phyloP scores from a whole-genome alignment of 2,797 vertebrate genomes.

The Characodon lateralis region DNA sequence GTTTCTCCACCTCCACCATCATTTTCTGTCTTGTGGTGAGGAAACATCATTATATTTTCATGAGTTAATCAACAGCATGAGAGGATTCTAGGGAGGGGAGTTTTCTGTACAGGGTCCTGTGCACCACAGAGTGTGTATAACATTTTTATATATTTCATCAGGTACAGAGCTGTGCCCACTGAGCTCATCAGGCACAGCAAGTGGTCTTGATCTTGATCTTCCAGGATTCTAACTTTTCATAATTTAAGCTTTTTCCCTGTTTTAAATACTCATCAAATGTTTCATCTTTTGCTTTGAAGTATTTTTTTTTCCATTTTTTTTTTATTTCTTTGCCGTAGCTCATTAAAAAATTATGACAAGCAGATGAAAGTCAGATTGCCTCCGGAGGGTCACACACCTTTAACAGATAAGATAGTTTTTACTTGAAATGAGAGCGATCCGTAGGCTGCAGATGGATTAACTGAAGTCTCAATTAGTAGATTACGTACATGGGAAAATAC shows the following conservation, averaged over 20 bases:
- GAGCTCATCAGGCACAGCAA: too few species aligned
- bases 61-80: not conserved
- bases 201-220: not conserved
- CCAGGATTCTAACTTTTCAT: not conserved
- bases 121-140: too few species aligned
- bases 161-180: too few species aligned
- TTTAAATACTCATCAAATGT: not conserved
- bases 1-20: not conserved
- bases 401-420: not conserved
- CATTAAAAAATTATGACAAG: conserved; percentile 2
- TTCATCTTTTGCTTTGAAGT: not conserved
- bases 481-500: not conserved
- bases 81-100: too few species aligned
- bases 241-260: not conserved
- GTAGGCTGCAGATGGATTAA: not conserved
- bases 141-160: too few species aligned
- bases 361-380: conserved; percentile 1
- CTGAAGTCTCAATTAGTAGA: not conserved
- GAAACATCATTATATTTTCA: not conserved
- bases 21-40: not conserved
- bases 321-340: not conserved
- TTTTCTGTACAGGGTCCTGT: too few species aligned
- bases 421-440: not conserved
- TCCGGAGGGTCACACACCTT: not conserved
- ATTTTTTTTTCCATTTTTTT: not conserved